Evolutionary conservation across 2,888 invertebrate species (phyloP), one percentile per base, ranked within the genome.

Genomic region (Hecatera dysodea): DNA sequence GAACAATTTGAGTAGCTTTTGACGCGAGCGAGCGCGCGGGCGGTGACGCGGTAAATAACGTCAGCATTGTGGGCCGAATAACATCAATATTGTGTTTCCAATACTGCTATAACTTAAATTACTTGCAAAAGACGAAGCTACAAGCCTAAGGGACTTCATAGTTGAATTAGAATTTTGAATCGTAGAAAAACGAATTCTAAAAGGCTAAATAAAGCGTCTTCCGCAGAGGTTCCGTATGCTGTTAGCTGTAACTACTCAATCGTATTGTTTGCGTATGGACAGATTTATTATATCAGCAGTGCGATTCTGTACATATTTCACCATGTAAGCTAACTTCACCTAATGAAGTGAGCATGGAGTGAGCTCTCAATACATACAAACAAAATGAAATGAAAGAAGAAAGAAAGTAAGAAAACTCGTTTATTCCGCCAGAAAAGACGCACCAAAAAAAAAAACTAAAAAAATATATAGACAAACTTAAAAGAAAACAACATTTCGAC

Each of bases 1-100:
- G 87, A 80, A 81, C 86, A 85, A 87, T 88, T 90, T 86, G 86
- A 85, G 86, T 67, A 78, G 82, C 86, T 81, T 86, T 85, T 84
- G 83, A 85, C 78, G 79, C 79, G 76, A 73, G 44, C 69, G 72
- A 75, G 62, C 66, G 72, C 64, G 78, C 74, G 77, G 53, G 68
- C 82, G 70, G 76, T 77, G 87, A 81, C 73, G 86, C 88, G 83
- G 80, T 73, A 84, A 83, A 88, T 85, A 82, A 81, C 74, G 73
- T 80, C 80, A 83, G 81, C 75, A 75, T 78, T 78, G 62, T 73
- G 69, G 63, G 64, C 60, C 72, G 57, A 62, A 69, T 53, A 67
- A 72, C 77, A 84, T 82, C 80, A 66, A 78, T 82, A 72, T 78
- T 77, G 60, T 73, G 56, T 66, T 75, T 52, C 59, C 42, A 60